phyloP scores from a whole-genome alignment of 2,888 invertebrate genomes.

The Drosophila putrida region DNA sequence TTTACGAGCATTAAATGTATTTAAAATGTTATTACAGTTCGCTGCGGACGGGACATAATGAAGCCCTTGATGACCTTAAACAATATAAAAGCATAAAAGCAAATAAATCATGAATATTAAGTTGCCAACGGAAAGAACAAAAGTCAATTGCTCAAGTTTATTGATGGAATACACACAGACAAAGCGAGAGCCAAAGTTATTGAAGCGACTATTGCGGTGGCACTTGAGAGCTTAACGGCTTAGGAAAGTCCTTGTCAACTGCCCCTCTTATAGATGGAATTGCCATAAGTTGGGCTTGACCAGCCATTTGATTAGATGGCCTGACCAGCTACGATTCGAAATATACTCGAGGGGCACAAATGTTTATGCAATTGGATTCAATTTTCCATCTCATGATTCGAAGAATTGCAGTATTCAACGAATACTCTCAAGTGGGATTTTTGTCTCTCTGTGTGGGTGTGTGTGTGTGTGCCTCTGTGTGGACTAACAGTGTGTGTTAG shows the following conservation, averaged over 20 bases:
- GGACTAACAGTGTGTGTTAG: neutral
- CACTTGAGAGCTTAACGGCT: slow-evolving; percentile 74
- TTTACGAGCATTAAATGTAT: slow-evolving; percentile 73
- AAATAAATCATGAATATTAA: slow-evolving; percentile 79
- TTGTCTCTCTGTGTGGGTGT: slow-evolving; percentile 2
- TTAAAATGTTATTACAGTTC: slow-evolving; percentile 68
- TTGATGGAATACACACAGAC: slow-evolving; percentile 30
- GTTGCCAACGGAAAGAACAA: slow-evolving; percentile 62
- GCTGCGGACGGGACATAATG: slow-evolving; percentile 10
- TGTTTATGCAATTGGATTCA: slow-evolving; percentile 73
- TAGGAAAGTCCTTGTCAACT: slow-evolving; percentile 46
- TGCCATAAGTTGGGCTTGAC: slow-evolving; percentile 48
- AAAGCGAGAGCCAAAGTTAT: slow-evolving; percentile 5
- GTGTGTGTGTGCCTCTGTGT: slow-evolving; percentile 1
- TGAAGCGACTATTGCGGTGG: slow-evolving; percentile 40
- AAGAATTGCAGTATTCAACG: slow-evolving; percentile 46
- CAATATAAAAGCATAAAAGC: slow-evolving; percentile 51
- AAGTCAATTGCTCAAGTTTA: slow-evolving; percentile 72
- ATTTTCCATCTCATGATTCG: slow-evolving; percentile 56
- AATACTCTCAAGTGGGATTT: slow-evolving; percentile 27
- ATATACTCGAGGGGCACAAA: slow-evolving; percentile 53
- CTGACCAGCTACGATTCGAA: slow-evolving; percentile 31
- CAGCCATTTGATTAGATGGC: slow-evolving; percentile 67
- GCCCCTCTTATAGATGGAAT: slow-evolving; percentile 11
- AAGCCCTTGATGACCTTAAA: slow-evolving; percentile 49